Conservation (phyloP, 2,113 vertebrate genomes). For the Anolis carolinensis region DNA sequence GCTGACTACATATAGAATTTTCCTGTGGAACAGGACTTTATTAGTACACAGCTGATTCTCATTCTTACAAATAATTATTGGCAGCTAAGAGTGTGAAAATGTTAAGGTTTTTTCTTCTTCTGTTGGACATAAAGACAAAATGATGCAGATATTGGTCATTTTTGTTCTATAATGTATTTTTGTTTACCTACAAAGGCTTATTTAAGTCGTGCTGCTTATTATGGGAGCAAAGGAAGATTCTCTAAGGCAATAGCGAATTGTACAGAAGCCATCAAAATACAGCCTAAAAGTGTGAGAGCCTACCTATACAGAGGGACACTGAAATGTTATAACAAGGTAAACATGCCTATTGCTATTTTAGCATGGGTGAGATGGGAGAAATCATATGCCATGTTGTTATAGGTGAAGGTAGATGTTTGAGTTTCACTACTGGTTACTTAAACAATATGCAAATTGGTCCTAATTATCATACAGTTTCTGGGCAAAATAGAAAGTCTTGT, state of each 20-base stretch:
- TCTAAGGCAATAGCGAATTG: constrained; percentile 83
- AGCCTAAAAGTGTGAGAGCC: constrained; percentile 72
- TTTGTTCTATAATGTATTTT: neutral
- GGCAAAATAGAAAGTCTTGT: too few relatives aligned
- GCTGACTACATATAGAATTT: neutral
- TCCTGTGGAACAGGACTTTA: neutral
- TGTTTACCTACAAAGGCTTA: constrained; percentile 74
- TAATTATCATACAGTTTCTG: too few relatives aligned
- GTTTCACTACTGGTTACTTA: neutral
- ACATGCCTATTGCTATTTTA: constrained; percentile 5
- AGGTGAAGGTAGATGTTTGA: neutral
- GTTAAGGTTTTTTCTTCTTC: neutral
- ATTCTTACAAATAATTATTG: neutral
- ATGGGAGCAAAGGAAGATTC: constrained; percentile 76
- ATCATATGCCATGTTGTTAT: neutral
- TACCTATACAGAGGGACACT: constrained; percentile 80
- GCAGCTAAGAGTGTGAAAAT: neutral
- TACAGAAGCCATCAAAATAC: constrained; percentile 78
- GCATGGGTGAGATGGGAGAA: neutral
- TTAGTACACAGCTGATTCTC: neutral
- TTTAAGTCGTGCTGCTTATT: constrained; percentile 78
- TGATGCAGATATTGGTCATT: neutral
- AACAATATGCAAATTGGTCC: too few relatives aligned
- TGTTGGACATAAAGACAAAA: neutral
- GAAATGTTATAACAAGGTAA: constrained; percentile 79